Conservation (phyloP, 2,113 vertebrate species). For the Casuarius casuarius region DNA sequence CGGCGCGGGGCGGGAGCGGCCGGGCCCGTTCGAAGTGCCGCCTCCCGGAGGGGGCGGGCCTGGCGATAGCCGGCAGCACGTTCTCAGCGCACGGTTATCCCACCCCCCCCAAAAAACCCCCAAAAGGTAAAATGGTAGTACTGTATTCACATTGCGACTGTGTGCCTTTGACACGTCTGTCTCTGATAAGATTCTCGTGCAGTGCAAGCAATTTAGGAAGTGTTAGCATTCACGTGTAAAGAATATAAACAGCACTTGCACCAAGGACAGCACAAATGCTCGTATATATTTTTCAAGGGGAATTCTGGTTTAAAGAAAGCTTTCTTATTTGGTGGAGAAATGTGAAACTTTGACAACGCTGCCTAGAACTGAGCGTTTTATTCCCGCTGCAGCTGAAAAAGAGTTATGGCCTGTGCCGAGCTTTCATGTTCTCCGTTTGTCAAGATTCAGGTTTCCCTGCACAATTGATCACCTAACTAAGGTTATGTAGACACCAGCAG, state of each 20-base stretch:
- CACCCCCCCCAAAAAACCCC: rapidly evolving
- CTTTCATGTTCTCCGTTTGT: rapidly evolving
- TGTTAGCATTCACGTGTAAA: rapidly evolving
- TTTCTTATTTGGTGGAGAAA: not conserved
- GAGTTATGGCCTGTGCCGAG: rapidly evolving
- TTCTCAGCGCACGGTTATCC: rapidly evolving
- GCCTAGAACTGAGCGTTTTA: not conserved
- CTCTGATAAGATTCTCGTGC: rapidly evolving
- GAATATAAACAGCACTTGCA: too few species aligned
- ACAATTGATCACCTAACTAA: rapidly evolving
- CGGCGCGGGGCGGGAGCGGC: not conserved
- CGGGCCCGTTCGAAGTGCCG: rapidly evolving
- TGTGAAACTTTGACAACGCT: not conserved
- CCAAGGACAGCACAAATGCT: not conserved
- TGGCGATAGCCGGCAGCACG: not conserved
- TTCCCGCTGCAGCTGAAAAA: not conserved
- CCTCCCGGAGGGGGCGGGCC: rapidly evolving
- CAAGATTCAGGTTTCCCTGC: not conserved
- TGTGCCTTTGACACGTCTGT: rapidly evolving
- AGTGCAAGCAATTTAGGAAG: rapidly evolving
- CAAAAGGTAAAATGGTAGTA: too few species aligned
- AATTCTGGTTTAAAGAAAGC: too few species aligned
- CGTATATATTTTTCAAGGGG: rapidly evolving
- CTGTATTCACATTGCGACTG: not conserved
- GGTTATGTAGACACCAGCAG: rapidly evolving